Conservation (phyloP, 37 sponge, comb jelly and placozoan genomes). For the Chondrilla cf. caribensis region DNA sequence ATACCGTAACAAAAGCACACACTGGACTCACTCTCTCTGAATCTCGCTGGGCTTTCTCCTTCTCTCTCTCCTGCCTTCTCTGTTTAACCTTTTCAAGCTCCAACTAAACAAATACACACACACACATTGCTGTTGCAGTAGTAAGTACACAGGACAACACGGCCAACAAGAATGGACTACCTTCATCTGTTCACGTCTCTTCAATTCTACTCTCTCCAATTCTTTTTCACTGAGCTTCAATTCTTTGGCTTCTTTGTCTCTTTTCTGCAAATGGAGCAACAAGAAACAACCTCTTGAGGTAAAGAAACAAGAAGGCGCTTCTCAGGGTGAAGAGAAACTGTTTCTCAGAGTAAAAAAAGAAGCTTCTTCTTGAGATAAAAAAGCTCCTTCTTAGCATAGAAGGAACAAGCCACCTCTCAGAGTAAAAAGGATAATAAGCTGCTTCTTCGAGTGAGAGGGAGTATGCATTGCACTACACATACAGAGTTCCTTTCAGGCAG, state of each 20-base stretch:
- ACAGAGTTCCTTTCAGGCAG: too few relatives aligned
- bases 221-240: slow-evolving; percentile 62
- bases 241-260: slow-evolving; percentile 59
- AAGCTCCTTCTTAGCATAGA: too few relatives aligned
- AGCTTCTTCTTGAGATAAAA: too few relatives aligned
- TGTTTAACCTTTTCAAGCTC: slow-evolving; percentile 90
- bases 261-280: slow-evolving; percentile 55
- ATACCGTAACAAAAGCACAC: too few relatives aligned
- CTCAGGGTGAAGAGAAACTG: too few relatives aligned
- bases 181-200: slow-evolving; percentile 74
- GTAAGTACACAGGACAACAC: too few relatives aligned
- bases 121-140: not conserved
- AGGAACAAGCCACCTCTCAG: too few relatives aligned
- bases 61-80: slow-evolving; percentile 84
- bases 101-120: slow-evolving; percentile 12
- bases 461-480: too few relatives aligned
- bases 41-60: slow-evolving; percentile 85
- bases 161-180: too few relatives aligned
- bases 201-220: slow-evolving; percentile 54
- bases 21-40: slow-evolving; percentile 73
- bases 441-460: too few relatives aligned
- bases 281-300: not conserved
- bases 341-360: too few relatives aligned
- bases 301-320: not conserved
- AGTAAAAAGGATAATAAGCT: not conserved